Conservation (phyloP, 2,113 vertebrate species). For the Neomonachus schauinslandi region DNA sequence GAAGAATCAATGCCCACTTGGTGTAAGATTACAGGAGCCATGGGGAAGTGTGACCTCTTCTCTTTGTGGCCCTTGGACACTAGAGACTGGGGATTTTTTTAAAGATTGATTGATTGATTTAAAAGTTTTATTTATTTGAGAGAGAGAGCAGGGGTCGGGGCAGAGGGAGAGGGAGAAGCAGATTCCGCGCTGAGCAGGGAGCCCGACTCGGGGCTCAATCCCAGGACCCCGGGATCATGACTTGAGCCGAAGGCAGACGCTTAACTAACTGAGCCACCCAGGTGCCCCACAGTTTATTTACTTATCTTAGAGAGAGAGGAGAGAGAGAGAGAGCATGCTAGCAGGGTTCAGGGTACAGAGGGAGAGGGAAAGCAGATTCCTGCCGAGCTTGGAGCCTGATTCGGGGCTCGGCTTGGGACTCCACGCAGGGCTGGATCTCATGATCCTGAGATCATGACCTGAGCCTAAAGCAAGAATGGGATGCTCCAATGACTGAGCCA, state of each 20-base stretch:
- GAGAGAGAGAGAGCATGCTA: neutral
- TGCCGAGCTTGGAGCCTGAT: neutral
- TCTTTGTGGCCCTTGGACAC: neutral
- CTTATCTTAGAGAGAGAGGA: neutral
- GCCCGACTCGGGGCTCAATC: neutral
- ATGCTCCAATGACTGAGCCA: neutral
- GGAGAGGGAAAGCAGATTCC: neutral
- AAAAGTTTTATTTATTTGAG: neutral
- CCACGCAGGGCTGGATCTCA: neutral
- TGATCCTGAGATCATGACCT: neutral
- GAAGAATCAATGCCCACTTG: neutral
- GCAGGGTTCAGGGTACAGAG: neutral
- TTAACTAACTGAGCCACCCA: neutral
- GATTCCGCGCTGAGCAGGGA: neutral
- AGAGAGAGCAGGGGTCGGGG: neutral
- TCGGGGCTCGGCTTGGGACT: neutral
- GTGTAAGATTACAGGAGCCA: neutral
- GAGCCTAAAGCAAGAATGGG: neutral
- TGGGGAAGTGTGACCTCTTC: neutral
- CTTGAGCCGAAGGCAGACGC: neutral
- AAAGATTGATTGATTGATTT: neutral
- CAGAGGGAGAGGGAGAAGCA: neutral
- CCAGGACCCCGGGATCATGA: neutral
- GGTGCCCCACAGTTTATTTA: neutral
- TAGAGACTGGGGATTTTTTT: neutral